Evolutionary conservation across 2,888 invertebrate species (phyloP), one percentile per base, ranked within the genome.

Genomic region (Phorcus lineatus): DNA sequence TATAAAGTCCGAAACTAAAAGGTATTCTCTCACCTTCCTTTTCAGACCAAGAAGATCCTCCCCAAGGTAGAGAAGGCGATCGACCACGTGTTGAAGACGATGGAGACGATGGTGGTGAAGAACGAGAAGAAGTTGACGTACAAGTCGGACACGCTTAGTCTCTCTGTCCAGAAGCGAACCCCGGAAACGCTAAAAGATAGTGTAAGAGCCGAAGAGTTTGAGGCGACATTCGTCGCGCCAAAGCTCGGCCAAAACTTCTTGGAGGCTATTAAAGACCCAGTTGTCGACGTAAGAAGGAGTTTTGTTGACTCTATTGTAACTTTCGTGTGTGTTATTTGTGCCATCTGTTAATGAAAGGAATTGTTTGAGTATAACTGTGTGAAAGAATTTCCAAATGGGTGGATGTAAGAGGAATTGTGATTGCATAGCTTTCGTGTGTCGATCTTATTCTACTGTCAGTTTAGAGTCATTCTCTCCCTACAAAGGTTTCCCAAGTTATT

Each of bases 61-160:
- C 70, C 70, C 0, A 70, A 40, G 16, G 40, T 70, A 0, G 17
- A 40, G 40, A 13, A 70, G 40, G 31, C 70, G 17, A 70, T 70
- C n/a, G 16, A 31, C 19, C 70, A 70, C 19, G 70, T 70, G 31
- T 36, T 70, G 19, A 70, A 31, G 9, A 70, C 70, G 16, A 70
- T 70, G 70, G 70, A 70, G 70, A 70, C 31, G 11, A 36, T 70
- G 70, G 31, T 70, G 36, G 70, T 70, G 40, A 70, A 70, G 70
- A 70, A 70, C 40, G 31, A 70, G 70, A 70, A 70, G 36, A 31
- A 31, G 17, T n/a, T 70, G 40, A 40, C 31, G n/a, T 70, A 70
- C 40, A 31, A 40, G 70, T 36, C 70, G 1, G 70, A 70, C 13
- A 40, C 36, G 6, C 19, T 70, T 3, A 36, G 19, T 19, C 17